Base-by-base conservation (phyloP, 2,797 vertebrate species). In the Chelon labrosus region DNA sequence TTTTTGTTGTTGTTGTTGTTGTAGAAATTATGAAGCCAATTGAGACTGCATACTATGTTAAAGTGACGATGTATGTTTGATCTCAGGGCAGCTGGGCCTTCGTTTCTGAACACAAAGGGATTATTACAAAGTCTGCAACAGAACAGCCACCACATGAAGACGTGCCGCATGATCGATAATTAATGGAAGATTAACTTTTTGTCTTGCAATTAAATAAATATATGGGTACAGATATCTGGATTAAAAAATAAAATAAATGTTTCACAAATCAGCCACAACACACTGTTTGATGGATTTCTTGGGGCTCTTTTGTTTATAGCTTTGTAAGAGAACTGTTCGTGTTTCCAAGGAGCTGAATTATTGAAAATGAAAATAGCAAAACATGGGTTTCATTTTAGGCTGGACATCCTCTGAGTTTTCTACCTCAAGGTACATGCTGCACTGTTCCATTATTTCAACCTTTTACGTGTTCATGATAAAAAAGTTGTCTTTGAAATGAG, bases 401-500 rank as follows among this genome's bases (percentile, higher is more conserved):
- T 22, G 44, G 37, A 27, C 54, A 65, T 78, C 47, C 25, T 49
- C 13, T 46, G 50, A 55, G n/a, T 56, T 63, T 68, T 44, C 16
- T 46, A 57, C 64, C n/a, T 70, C 4, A 8, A 80, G 59, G 64
- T 80, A 37, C 17, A 66, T 37, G 7, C 39, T 51, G 35, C 60
- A 49, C 16, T 57, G 49, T 78, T 72, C 58, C 39, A 63, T 82
- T 69, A 73, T 77, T 74, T 75, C 35, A 44, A 47, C 55, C 61
- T 13, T 22, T 54, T 64, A 16, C 75, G 49, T 66, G 58, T 65
- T 79, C 59, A 57, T 70, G 64, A 70, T 79, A 16, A 65, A 73
- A 64, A 72, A 63, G 71, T 74, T 82, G 61, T 80, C 71, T 83
- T 84, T 83, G 79, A 88, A 88, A 83, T 70, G 52, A 65, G 37